Evolutionary conservation across 2,888 invertebrate species (phyloP).

Genomic region (Eilema sororculum): DNA sequence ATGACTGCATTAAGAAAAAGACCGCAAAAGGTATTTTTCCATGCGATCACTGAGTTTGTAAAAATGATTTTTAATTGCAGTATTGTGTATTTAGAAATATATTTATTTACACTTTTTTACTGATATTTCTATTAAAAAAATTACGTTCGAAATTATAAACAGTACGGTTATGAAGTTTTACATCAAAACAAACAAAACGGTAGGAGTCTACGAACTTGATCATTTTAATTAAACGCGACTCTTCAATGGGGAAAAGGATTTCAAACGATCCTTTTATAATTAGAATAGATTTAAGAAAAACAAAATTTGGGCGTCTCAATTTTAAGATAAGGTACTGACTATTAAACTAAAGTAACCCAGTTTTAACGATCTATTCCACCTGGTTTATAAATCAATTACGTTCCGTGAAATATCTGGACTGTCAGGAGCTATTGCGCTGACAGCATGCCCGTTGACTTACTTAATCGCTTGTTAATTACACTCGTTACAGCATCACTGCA

Average conservation of each 20-base stretch:
- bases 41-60: background rate
- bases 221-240: background rate
- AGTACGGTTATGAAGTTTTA: background rate
- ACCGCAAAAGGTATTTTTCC: background rate
- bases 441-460: constrained; percentile 22
- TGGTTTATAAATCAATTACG: no score
- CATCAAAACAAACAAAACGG: background rate
- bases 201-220: background rate
- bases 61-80: background rate
- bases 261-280: background rate
- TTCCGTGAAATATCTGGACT: background rate
- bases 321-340: background rate
- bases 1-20: background rate
- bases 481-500: constrained; percentile 44
- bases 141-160: no score
- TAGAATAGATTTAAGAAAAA: constrained; percentile 3
- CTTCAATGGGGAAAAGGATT: background rate
- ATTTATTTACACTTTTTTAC: no score
- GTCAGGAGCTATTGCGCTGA: constrained; percentile 18
- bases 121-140: no score
- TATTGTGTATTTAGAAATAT: no score
- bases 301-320: background rate
- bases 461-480: constrained; percentile 54
- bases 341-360: background rate
- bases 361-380: background rate